A percentile compares a stretch with the other conserved stretches of the same genome.
These are phyloP conservation scores for Strongylocentrotus purpuratus DNA, from an alignment of 35 echinoderm and acorn worm genomes.

Conservation along the genomic window DNA sequence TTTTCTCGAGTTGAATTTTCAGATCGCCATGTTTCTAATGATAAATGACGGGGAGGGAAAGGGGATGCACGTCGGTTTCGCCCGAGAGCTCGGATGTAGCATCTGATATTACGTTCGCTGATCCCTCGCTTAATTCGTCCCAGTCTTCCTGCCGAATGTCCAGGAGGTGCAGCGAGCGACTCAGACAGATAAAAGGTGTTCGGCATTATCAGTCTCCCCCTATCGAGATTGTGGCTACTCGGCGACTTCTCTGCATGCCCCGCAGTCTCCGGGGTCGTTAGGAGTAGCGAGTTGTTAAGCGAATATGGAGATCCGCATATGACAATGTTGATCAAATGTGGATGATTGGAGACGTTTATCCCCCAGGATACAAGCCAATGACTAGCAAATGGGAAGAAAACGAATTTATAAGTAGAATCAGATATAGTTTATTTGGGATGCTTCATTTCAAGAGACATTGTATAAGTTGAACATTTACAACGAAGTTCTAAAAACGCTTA, in stretches of 20 bases:
- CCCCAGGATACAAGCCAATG: not conserved
- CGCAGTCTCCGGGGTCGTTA: not conserved
- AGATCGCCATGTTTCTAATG: slow-evolving; percentile 3
- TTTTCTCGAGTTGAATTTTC: not conserved
- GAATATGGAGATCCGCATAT: not conserved
- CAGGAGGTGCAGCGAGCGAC: not conserved
- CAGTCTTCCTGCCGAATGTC: slow-evolving; percentile 14
- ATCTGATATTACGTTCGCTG: slow-evolving; percentile 25
- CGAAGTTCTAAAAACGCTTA: too few relatives aligned
- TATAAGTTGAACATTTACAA: too few relatives aligned
- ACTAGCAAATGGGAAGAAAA: not conserved
- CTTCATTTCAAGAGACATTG: not conserved
- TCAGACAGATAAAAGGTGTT: slow-evolving; percentile 34
- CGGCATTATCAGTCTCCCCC: not conserved
- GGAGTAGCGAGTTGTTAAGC: slow-evolving; percentile 13
- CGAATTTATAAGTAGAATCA: not conserved
- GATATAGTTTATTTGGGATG: not conserved
- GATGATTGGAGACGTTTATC: not conserved
- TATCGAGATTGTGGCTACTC: not conserved
- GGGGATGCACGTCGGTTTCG: slow-evolving; percentile 28
- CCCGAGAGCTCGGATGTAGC: slow-evolving; percentile 4
- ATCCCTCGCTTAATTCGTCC: not conserved
- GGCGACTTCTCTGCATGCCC: not conserved
- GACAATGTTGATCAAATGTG: slow-evolving; percentile 19
- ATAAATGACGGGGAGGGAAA: slow-evolving; percentile 15